These are phyloP conservation scores for Xanthorhoe spadicearia DNA, from an alignment of 2,888 invertebrate species.

Conservation along the genomic window DNA sequence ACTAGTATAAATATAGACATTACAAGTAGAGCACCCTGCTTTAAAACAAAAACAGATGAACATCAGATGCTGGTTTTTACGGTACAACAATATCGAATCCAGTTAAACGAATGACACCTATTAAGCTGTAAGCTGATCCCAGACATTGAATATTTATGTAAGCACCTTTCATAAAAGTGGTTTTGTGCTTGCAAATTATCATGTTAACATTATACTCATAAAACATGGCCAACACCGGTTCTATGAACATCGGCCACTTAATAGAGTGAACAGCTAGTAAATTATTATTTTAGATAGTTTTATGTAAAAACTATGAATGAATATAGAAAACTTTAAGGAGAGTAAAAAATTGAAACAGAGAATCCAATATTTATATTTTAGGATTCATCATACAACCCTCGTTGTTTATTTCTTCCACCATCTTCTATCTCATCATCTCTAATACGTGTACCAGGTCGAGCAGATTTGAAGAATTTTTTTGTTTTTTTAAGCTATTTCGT, in stretches of 20 bases:
- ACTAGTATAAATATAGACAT: too few relatives aligned
- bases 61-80: not conserved
- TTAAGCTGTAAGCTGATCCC: not conserved
- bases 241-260: constrained; percentile 4
- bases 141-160: constrained; percentile 1
- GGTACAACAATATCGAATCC: not conserved
- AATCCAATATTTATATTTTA: too few relatives aligned
- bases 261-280: not conserved
- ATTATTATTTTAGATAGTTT: not conserved
- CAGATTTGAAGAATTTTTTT: too few relatives aligned
- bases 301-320: not conserved
- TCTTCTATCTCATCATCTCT: too few relatives aligned
- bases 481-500: too few relatives aligned
- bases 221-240: constrained; percentile 10
- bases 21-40: too few relatives aligned
- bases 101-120: not conserved
- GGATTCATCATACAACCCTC: too few relatives aligned
- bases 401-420: too few relatives aligned
- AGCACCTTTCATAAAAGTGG: constrained; percentile 3
- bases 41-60: too few relatives aligned
- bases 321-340: too few relatives aligned
- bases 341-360: too few relatives aligned
- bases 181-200: constrained; percentile 7
- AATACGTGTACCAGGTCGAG: too few relatives aligned
- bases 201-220: constrained; percentile 7